A percentile compares a stretch with the other conserved stretches of the same genome.
phyloP scores from a whole-genome alignment of 2,113 vertebrate species.

The Oncorhynchus mykiss region DNA sequence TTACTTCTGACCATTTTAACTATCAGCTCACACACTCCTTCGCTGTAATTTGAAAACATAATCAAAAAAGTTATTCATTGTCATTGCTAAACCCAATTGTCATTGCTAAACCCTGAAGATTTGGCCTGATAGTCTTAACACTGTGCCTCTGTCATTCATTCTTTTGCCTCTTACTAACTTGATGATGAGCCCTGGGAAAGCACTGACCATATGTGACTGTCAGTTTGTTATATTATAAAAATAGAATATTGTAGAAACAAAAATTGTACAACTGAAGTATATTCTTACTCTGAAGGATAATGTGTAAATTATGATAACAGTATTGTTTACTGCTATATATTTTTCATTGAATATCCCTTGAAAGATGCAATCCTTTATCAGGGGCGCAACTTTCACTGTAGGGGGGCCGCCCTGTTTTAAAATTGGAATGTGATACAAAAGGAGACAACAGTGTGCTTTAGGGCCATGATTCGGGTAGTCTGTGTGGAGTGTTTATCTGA shows the following conservation, averaged over 20 bases:
- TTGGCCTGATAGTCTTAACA: constrained; percentile 65
- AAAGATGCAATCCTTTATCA: constrained; percentile 64
- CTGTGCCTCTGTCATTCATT: constrained; percentile 63
- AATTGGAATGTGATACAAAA: too few relatives aligned
- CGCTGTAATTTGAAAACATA: background rate
- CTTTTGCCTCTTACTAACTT: constrained; percentile 53
- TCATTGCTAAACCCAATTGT: background rate
- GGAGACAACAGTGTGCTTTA: too few relatives aligned
- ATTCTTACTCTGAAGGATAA: constrained; percentile 75
- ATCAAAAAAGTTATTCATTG: constrained; percentile 6
- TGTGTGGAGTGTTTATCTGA: constrained; percentile 8
- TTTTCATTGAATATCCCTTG: constrained; percentile 68
- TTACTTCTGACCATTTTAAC: constrained; percentile 17
- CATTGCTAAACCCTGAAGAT: constrained; percentile 23
- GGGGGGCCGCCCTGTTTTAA: too few relatives aligned
- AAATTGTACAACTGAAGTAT: constrained; percentile 70
- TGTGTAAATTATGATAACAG: constrained; percentile 57
- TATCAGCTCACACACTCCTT: constrained; percentile 3
- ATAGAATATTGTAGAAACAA: constrained; percentile 65
- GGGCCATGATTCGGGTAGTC: background rate
- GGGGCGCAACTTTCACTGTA: too few relatives aligned
- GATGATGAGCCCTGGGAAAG: constrained; percentile 50
- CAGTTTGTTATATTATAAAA: constrained; percentile 61
- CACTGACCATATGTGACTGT: constrained; percentile 58
- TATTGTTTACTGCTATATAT: constrained; percentile 78